phyloP scores from a whole-genome alignment of 2,888 invertebrate genomes.

The Tinea pellionella region DNA sequence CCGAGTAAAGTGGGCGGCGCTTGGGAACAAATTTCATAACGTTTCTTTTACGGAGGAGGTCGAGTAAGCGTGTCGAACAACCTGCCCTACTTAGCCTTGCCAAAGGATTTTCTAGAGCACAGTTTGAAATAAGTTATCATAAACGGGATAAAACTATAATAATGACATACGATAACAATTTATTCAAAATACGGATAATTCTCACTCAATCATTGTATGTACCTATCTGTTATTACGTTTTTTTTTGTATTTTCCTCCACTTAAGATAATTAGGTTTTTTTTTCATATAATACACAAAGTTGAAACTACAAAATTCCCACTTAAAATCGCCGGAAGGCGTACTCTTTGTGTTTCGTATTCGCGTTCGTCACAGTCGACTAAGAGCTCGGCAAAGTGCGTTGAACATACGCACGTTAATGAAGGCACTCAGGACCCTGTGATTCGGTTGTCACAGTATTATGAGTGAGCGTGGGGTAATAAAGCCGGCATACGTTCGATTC shows the following conservation, averaged over 20 bases:
- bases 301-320: not conserved
- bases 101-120: conserved; percentile 57
- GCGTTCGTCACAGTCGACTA: conserved; percentile 5
- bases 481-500: conserved; percentile 54
- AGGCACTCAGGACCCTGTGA: conserved; percentile 19
- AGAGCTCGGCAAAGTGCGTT: conserved; percentile 5
- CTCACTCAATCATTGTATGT: no score
- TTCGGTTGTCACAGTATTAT: conserved; percentile 35
- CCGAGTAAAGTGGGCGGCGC: conserved; percentile 68
- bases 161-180: no score
- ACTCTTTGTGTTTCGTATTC: not conserved
- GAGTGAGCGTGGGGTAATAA: conserved; percentile 28
- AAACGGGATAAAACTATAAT: not conserved
- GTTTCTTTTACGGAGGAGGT: conserved; percentile 46
- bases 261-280: not conserved
- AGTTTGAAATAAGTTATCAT: not conserved
- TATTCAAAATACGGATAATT: no score
- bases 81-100: conserved; percentile 64
- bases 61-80: conserved; percentile 61
- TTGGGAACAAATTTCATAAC: conserved; percentile 54
- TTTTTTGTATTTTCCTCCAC: not conserved
- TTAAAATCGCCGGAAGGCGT: conserved; percentile 11
- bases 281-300: not conserved
- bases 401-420: conserved; percentile 60
- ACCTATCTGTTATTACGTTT: not conserved